phyloP scores from a whole-genome alignment of 2,113 vertebrate genomes.

The Thalassoma bifasciatum region DNA sequence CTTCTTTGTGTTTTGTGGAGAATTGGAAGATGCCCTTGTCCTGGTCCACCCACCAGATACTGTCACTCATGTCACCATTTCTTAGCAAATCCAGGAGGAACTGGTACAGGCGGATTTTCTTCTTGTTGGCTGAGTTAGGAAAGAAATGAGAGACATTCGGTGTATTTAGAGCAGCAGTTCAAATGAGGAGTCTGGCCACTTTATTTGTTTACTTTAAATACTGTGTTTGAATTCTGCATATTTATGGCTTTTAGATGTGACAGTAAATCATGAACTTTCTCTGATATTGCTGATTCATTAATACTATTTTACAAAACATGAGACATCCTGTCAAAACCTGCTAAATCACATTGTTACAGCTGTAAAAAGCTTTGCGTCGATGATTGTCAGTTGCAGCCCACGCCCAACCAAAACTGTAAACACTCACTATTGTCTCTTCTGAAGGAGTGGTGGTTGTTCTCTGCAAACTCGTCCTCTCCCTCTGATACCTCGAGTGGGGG shows the following conservation, averaged over 20 bases:
- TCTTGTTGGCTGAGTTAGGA: conserved; percentile 65
- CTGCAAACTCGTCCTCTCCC: conserved; percentile 71
- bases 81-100: conserved; percentile 83
- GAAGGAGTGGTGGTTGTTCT: conserved; percentile 49
- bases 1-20: conserved; percentile 99
- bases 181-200: background rate
- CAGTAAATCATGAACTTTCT: too few relatives aligned
- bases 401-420: background rate
- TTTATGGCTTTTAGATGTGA: background rate
- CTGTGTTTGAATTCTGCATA: background rate
- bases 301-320: background rate
- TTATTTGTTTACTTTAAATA: background rate
- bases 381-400: too few relatives aligned
- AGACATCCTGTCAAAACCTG: background rate
- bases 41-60: conserved; percentile 91
- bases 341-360: background rate
- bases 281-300: background rate
- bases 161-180: background rate
- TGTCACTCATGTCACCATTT: conserved; percentile 81
- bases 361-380: background rate
- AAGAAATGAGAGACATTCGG: background rate
- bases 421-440: conserved; percentile 69
- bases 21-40: conserved; percentile 99
- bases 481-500: conserved; percentile 74
- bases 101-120: conserved; percentile 83